Base-by-base conservation (phyloP, 2,888 invertebrate species). In the Polydrusus cervinus region DNA sequence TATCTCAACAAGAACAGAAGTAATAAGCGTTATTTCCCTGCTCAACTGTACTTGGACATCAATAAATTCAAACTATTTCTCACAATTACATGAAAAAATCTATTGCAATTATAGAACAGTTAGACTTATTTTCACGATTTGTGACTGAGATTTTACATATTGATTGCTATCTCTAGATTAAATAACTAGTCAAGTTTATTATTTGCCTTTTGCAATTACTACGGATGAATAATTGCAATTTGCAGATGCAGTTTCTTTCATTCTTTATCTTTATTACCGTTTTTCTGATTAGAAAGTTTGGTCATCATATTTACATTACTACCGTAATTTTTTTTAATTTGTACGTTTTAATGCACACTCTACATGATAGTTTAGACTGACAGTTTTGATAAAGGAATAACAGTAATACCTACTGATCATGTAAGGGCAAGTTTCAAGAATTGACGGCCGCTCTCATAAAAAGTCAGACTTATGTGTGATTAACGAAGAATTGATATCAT, bases 151-250 rank as follows among this genome's bases (percentile, higher is more conserved):
- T 47, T 40, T 62, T 13, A 45, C 40, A 38, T 68, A 30, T 40
- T 49, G 68, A 73, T 73, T 49, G 30, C 61, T 53, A 73, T 73
- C 73, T 68, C 38, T 18, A 30, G 38, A 73, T 73, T 72, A 60
- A 66, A 57, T 60, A 16, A 49, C 51, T 3, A 51, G 43, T 61
- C 30, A 65, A 65, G 65, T 71, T 71, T 71, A 71, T 71, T 55
- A 71, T 71, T 65, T 20, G 20, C 71, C 20, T 38, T 55, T 34
- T 40, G 71, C 65, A 65, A 51, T 51, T 66, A 66, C n/a, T n/a
- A 30, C 3, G 55, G 34, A 34, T 8, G 16, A 38, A 53, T 38
- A 60, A 60, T 60, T 60, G 16, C 57, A 60, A 60, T 40, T 60
- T 60, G 16, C 57, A 60, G 34, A 30, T 60, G 10, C 11, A 51